Conservation (phyloP, 2,888 invertebrate species). For the Drosophila buzzatii region DNA sequence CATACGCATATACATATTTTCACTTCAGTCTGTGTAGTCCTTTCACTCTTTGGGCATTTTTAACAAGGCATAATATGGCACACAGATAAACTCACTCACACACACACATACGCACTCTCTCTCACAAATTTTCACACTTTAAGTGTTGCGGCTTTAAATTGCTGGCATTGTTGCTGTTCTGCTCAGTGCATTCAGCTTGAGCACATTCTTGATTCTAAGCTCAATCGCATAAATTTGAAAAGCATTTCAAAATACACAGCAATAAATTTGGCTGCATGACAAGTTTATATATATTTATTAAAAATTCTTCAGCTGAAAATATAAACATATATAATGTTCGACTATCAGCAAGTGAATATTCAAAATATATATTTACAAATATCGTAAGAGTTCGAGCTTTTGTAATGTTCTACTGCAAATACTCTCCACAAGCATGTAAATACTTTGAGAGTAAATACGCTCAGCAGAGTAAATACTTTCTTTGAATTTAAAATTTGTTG, state of each 20-base stretch:
- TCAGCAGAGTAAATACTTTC: not conserved
- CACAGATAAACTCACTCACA: constrained; percentile 37
- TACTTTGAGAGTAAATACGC: not conserved
- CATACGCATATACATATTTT: constrained; percentile 18
- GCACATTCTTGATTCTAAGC: constrained; percentile 24
- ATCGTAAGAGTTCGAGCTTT: not conserved
- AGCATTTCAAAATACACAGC: not conserved
- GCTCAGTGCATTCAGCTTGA: constrained; percentile 25
- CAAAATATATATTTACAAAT: not conserved
- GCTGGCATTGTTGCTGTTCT: constrained; percentile 42
- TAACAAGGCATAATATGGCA: constrained; percentile 73
- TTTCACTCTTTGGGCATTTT: constrained; percentile 71
- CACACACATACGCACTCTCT: not conserved
- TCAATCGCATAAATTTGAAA: constrained; percentile 32
- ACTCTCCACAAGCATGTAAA: no score
- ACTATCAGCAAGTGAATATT: not conserved
- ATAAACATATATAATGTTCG: no score
- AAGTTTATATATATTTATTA: not conserved
- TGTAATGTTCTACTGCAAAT: no score
- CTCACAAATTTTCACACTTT: constrained; percentile 48
- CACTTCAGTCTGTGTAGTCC: constrained; percentile 36
- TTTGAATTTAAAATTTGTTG: no score
- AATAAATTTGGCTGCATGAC: not conserved
- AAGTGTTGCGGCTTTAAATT: constrained; percentile 57
- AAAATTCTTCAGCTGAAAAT: not conserved